Conservation (phyloP, 2,797 vertebrate species). For the Phoxinus dragarum region DNA sequence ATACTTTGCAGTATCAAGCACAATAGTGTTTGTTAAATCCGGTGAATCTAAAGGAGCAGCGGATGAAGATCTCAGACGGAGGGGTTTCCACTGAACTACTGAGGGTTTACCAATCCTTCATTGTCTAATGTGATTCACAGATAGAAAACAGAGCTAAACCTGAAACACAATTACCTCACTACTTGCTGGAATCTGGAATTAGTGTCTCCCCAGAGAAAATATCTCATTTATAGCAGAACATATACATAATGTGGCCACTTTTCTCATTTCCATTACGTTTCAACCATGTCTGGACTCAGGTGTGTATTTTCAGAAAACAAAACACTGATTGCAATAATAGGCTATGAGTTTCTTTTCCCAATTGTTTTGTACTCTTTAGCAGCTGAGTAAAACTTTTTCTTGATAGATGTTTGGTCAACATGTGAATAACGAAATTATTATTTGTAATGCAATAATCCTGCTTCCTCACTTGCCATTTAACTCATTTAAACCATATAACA, state of each 20-base stretch:
- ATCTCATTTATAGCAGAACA: not conserved
- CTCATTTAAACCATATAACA: not conserved
- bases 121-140: not conserved
- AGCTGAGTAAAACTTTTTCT: not conserved
- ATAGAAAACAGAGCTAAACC: not conserved
- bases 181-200: slow-evolving; percentile 31
- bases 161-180: not conserved
- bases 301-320: not conserved
- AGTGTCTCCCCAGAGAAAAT: slow-evolving; percentile 12
- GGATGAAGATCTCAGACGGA: not conserved
- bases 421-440: not conserved
- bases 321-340: not conserved
- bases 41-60: no score
- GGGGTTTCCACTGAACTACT: not conserved
- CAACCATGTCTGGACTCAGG: not conserved
- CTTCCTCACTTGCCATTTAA: not conserved
- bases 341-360: not conserved
- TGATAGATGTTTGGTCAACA: not conserved
- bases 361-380: not conserved
- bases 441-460: not conserved
- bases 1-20: not conserved
- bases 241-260: not conserved
- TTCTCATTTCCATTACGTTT: not conserved
- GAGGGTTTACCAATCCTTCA: not conserved
- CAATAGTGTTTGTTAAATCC: not conserved